Evolutionary conservation across 2,113 vertebrate genomes (phyloP).

Genomic region (Ifrita kowaldi): DNA sequence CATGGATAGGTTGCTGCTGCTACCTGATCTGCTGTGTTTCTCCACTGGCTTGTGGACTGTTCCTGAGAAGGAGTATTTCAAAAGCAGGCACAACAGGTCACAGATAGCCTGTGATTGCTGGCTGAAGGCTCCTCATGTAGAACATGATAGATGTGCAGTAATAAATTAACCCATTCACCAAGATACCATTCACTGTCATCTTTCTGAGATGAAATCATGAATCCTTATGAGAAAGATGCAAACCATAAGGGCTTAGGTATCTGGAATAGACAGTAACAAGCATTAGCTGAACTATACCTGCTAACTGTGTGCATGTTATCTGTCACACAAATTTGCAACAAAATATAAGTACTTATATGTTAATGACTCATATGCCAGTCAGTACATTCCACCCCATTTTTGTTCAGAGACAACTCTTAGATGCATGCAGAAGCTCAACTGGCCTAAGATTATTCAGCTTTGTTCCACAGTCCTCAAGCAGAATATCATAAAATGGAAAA

Average conservation of each 20-base stretch:
- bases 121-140: neutral
- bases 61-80: neutral
- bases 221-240: neutral
- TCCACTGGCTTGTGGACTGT: neutral
- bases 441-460: neutral
- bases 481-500: neutral
- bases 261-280: neutral
- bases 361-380: neutral
- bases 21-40: neutral
- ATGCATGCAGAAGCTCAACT: neutral
- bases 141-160: neutral
- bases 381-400: neutral
- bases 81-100: neutral
- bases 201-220: neutral
- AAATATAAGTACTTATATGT: neutral
- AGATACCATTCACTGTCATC: neutral
- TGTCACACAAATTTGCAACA: neutral
- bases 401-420: neutral
- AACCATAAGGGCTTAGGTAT: neutral
- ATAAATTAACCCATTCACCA: neutral
- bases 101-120: neutral
- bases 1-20: neutral
- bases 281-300: neutral
- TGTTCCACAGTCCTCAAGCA: neutral
- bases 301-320: neutral